These are phyloP conservation scores for Euborellia annulipes DNA, from an alignment of 1,140 invertebrate genomes.

Conservation along the genomic window DNA sequence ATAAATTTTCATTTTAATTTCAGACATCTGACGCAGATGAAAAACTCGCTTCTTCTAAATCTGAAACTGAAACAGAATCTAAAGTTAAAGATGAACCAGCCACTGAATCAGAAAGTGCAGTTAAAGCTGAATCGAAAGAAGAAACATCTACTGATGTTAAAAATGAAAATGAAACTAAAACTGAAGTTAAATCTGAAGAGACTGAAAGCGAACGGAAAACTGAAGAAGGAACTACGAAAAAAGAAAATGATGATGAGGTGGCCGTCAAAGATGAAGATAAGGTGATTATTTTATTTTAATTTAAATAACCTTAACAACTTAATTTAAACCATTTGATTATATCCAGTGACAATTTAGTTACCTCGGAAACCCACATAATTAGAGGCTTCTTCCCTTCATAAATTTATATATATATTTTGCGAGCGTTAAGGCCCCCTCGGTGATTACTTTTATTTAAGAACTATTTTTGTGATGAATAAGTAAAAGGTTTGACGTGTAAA, in stretches of 20 bases:
- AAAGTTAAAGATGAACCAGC: conserved; percentile 19
- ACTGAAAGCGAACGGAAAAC: conserved; percentile 11
- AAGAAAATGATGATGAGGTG: conserved; percentile 29
- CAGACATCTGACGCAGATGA: too few species aligned
- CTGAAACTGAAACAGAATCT: conserved; percentile 1
- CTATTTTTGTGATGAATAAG: conserved; percentile 6
- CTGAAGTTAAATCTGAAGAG: conserved; percentile 14
- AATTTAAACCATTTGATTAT: too few species aligned
- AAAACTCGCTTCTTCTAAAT: too few species aligned
- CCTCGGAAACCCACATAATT: too few species aligned
- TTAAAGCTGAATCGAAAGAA: conserved; percentile 22
- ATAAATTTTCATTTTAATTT: too few species aligned
- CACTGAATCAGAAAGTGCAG: conserved; percentile 12
- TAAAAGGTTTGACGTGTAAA: conserved; percentile 8
- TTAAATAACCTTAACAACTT: not conserved
- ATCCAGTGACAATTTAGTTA: too few species aligned
- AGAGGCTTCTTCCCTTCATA: too few species aligned
- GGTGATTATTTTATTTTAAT: conserved; percentile 8
- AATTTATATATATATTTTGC: too few species aligned
- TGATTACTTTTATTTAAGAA: too few species aligned
- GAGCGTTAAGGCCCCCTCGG: too few species aligned
- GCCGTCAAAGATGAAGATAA: conserved; percentile 24
- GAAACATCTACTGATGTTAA: conserved; percentile 29
- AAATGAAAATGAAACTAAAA: conserved; percentile 18
- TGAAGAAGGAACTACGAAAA: conserved; percentile 20